phyloP scores from a whole-genome alignment of 2,113 vertebrate species.

The Calypte anna region DNA sequence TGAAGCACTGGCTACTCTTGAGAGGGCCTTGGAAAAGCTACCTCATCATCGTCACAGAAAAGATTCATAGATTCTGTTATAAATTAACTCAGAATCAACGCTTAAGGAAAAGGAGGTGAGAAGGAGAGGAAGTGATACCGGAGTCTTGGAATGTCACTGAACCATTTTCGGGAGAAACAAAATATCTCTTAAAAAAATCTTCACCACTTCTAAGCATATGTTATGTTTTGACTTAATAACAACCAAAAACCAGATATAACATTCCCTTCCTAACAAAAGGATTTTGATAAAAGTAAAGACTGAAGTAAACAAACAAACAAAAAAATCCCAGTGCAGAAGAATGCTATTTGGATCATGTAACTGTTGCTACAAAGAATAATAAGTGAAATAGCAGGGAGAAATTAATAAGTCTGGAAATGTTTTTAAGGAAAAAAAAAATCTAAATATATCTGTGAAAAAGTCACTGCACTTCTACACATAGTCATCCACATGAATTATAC shows the following conservation, averaged over 20 bases:
- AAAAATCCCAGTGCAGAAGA: background rate
- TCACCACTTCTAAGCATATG: background rate
- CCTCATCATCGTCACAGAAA: background rate
- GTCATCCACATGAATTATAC: background rate
- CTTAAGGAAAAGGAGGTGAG: background rate
- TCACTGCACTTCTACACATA: background rate
- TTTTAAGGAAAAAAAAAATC: background rate
- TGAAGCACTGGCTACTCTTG: background rate
- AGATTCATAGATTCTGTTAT: background rate
- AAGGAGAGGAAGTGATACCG: background rate
- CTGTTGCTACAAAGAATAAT: background rate
- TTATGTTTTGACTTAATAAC: background rate
- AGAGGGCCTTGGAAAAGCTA: background rate
- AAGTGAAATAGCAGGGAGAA: background rate
- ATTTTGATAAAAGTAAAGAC: background rate
- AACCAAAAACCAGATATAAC: slow-evolving; percentile 7
- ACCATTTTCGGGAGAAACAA: background rate
- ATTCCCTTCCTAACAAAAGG: background rate
- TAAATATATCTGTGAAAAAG: background rate
- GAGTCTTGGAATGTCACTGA: background rate
- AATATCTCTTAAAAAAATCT: background rate
- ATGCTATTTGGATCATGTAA: background rate
- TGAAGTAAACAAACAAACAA: background rate
- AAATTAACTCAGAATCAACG: background rate
- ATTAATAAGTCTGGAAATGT: background rate